phyloP scores from a whole-genome alignment of 2,113 vertebrate species.

The Cheilinus undulatus region DNA sequence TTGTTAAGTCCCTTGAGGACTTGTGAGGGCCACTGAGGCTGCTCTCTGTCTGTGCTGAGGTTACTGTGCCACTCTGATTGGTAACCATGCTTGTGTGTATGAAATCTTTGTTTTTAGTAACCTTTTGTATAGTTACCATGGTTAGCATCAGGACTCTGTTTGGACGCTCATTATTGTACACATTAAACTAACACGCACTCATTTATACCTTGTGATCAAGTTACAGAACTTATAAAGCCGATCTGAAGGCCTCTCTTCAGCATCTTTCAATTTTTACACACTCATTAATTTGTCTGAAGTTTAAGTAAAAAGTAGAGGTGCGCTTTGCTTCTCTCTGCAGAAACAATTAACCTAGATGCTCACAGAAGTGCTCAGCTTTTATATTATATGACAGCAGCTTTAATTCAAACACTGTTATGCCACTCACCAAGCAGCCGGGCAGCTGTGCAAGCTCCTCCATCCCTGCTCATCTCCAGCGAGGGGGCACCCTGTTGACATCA shows the following conservation, averaged over 20 bases:
- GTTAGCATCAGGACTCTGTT: constrained; percentile 41
- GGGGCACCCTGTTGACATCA: constrained; percentile 25
- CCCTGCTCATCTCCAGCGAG: constrained; percentile 1
- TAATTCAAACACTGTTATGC: constrained; percentile 20
- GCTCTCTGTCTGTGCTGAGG: constrained; percentile 23
- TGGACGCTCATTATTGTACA: constrained; percentile 3
- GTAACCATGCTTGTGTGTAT: constrained; percentile 15
- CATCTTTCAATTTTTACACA: constrained; percentile 11
- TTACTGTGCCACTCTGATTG: constrained; percentile 34
- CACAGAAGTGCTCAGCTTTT: constrained; percentile 11
- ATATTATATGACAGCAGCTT: constrained; percentile 30
- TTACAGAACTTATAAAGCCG: neutral
- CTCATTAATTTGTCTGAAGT: constrained; percentile 18
- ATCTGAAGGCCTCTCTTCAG: constrained; percentile 11
- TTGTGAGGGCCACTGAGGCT: constrained; percentile 7
- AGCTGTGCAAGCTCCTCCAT: constrained; percentile 35
- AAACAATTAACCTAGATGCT: constrained; percentile 22
- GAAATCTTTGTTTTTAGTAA: constrained; percentile 17
- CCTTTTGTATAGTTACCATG: constrained; percentile 56
- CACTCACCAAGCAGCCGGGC: constrained; percentile 57
- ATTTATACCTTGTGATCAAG: constrained; percentile 24
- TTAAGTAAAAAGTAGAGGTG: constrained; percentile 15
- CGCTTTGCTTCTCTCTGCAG: constrained; percentile 2
- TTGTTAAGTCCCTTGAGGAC: neutral
- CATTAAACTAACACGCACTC: neutral